Evolutionary conservation across 2,113 vertebrate species (phyloP).

Genomic region (Meleagris gallopavo): DNA sequence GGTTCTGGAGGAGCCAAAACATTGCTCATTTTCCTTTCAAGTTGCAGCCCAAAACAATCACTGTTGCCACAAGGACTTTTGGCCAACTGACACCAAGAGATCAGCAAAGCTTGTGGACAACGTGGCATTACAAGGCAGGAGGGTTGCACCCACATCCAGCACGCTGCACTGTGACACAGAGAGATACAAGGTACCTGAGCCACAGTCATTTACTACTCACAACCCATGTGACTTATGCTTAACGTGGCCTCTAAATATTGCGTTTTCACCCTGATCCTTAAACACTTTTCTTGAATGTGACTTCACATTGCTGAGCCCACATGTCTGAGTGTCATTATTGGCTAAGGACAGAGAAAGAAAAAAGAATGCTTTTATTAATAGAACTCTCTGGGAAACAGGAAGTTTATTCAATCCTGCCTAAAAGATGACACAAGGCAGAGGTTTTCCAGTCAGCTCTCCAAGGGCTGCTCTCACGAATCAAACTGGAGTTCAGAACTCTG

Average conservation of each 20-base stretch:
- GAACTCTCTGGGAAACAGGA: slow-evolving; percentile 59
- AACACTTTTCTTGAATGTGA: not conserved
- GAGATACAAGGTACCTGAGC: not conserved
- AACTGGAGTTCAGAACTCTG: not conserved
- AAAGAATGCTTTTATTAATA: slow-evolving; percentile 31
- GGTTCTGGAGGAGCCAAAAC: slow-evolving; percentile 11
- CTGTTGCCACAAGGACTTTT: slow-evolving; percentile 13
- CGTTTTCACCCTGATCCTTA: not conserved
- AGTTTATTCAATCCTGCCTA: not conserved
- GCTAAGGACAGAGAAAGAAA: not conserved
- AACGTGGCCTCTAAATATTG: not conserved
- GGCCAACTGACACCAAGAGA: not conserved
- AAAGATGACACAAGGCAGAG: not conserved
- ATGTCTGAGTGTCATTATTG: not conserved
- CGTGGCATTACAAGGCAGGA: not conserved
- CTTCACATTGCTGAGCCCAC: not conserved
- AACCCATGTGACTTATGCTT: slow-evolving; percentile 35
- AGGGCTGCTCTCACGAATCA: not conserved
- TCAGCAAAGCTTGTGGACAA: not conserved
- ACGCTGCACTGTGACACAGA: not conserved
- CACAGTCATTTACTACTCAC: slow-evolving; percentile 23
- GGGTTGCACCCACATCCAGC: too few species aligned
- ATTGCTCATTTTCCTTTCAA: slow-evolving; percentile 19
- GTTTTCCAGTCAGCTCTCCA: not conserved
- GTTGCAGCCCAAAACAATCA: not conserved